Evolutionary conservation across 2,797 vertebrate genomes (phyloP).

Genomic region (Lutra lutra): DNA sequence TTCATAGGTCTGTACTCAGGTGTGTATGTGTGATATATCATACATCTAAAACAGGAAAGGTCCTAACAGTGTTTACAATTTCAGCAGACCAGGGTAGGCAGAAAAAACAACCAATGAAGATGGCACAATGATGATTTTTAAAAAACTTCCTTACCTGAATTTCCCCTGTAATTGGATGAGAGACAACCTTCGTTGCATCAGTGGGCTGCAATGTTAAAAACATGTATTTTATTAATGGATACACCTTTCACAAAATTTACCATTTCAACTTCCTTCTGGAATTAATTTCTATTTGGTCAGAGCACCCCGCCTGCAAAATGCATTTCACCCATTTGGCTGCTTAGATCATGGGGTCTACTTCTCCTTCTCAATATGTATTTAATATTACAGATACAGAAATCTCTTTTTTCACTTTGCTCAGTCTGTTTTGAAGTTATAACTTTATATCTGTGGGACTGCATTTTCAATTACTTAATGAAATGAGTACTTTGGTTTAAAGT

Average conservation of each 20-base stretch:
- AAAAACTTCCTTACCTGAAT: conserved; percentile 92
- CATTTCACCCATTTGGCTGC: conserved; percentile 30
- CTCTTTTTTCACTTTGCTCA: conserved; percentile 50
- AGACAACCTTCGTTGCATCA: conserved; percentile 89
- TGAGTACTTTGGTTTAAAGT: neutral
- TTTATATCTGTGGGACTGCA: neutral
- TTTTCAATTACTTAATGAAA: conserved; percentile 52
- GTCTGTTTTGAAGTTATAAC: neutral
- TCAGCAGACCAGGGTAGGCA: neutral
- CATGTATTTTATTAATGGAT: conserved; percentile 62
- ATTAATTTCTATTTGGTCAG: conserved; percentile 28
- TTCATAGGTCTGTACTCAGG: neutral
- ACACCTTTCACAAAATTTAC: conserved; percentile 25
- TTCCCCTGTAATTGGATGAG: conserved; percentile 96
- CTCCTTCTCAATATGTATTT: neutral
- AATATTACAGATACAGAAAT: conserved; percentile 49
- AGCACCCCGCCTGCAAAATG: neutral
- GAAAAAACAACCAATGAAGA: neutral
- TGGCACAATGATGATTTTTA: neutral
- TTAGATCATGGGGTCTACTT: conserved; percentile 22
- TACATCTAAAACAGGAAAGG: neutral
- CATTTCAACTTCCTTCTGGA: conserved; percentile 40
- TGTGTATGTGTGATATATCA: neutral
- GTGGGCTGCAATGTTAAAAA: conserved; percentile 87
- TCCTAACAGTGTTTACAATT: neutral